Percentiles rank a stretch among this genome's conserved stretches.
Conservation (phyloP, 2,113 vertebrate genomes). For the Dasypus novemcinctus region DNA sequence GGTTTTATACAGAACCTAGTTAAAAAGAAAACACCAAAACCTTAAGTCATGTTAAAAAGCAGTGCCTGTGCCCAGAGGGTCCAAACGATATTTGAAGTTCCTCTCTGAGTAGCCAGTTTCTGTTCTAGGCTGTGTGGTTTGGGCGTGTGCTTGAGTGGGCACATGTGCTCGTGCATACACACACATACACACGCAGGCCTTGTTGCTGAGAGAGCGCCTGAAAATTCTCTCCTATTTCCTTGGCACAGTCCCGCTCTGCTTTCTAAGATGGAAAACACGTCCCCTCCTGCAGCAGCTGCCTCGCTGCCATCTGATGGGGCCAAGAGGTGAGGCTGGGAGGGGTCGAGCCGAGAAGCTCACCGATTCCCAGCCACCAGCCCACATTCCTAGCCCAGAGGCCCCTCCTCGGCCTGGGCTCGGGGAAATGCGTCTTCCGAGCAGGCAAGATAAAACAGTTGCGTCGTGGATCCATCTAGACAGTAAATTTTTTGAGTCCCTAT, state of each 20-base stretch:
- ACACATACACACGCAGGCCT: too few species aligned
- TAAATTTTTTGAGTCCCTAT: constrained; percentile 88
- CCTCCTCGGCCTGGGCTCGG: neutral
- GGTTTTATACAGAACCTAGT: neutral
- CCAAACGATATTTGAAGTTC: neutral
- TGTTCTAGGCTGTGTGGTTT: neutral
- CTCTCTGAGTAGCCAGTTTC: neutral
- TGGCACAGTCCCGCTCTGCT: constrained; percentile 49
- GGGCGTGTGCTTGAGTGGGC: neutral
- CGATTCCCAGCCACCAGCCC: fast-evolving
- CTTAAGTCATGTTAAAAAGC: neutral
- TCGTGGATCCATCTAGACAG: constrained; percentile 83
- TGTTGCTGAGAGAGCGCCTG: neutral
- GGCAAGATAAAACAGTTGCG: constrained; percentile 69
- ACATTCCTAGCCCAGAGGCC: too few species aligned
- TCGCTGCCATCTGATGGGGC: neutral
- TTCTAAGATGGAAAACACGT: constrained; percentile 47
- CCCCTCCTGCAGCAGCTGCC: neutral
- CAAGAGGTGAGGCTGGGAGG: neutral
- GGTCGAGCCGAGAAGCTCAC: fast-evolving
- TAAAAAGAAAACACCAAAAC: neutral
- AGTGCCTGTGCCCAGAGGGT: neutral
- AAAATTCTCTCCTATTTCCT: constrained; percentile 64
- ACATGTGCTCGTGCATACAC: fast-evolving
- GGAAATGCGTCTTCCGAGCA: constrained; percentile 55